Percentiles rank a stretch among this genome's conserved stretches.
These are phyloP conservation scores for Labia minor DNA, from an alignment of 2,888 invertebrate species.

Conservation along the genomic window DNA sequence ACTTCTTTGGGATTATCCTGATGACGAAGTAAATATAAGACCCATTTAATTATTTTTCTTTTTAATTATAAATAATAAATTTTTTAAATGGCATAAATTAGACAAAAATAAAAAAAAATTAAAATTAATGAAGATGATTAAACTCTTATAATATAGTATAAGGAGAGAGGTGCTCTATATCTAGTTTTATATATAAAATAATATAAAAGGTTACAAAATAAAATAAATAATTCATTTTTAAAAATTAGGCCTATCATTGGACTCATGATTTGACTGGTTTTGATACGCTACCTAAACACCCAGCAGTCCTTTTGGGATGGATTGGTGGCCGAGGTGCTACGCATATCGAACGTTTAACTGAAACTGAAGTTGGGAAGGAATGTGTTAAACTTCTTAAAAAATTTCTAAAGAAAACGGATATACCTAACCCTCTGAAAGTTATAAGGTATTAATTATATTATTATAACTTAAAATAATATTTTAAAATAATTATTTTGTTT, in stretches of 20 bases:
- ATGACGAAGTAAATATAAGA: constrained; percentile 20
- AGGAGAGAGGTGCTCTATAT: too few relatives aligned
- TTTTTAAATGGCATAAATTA: too few relatives aligned
- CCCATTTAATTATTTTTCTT: background rate
- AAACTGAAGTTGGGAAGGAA: constrained; percentile 40
- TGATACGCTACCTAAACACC: constrained; percentile 43
- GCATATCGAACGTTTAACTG: constrained; percentile 43
- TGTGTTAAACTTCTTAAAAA: constrained; percentile 42
- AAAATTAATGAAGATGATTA: too few relatives aligned
- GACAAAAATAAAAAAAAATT: too few relatives aligned
- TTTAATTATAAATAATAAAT: constrained; percentile 19
- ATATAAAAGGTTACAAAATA: too few relatives aligned
- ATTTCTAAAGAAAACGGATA: constrained; percentile 39
- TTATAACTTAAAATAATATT: background rate
- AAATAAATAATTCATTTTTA: too few relatives aligned
- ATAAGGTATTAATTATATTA: constrained; percentile 35
- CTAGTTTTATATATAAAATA: too few relatives aligned
- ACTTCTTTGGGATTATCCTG: constrained; percentile 40
- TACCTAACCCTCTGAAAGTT: constrained; percentile 41
- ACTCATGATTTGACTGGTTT: constrained; percentile 51
- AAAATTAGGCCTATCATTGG: constrained; percentile 39
- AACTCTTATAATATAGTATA: too few relatives aligned
- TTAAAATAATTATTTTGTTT: constrained; percentile 17
- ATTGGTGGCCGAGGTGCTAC: constrained; percentile 50
- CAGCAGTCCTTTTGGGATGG: constrained; percentile 50